Conservation (phyloP, 2,113 vertebrate species). For the Hippocampus zosterae region DNA sequence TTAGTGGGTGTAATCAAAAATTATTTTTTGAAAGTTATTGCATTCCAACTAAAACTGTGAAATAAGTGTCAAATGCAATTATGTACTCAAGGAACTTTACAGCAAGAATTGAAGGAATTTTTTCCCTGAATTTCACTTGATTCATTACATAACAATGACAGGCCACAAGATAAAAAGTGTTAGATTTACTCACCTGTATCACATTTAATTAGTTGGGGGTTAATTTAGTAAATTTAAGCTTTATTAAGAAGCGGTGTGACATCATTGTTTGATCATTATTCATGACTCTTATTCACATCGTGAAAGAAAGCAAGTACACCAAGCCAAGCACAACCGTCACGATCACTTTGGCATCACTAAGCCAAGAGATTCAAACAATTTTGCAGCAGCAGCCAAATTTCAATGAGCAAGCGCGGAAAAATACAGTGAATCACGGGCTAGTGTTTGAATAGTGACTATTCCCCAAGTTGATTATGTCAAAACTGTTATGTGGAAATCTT, state of each 20-base stretch:
- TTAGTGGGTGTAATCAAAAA: slow-evolving; percentile 27
- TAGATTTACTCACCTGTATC: slow-evolving; percentile 63
- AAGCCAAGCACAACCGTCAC: slow-evolving; percentile 33
- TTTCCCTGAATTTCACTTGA: slow-evolving; percentile 17
- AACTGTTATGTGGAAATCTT: slow-evolving; percentile 24
- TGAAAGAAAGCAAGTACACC: slow-evolving; percentile 38
- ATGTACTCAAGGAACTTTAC: slow-evolving; percentile 5
- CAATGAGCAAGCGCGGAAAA: slow-evolving; percentile 42
- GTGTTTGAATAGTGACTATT: slow-evolving; percentile 15
- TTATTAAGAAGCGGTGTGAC: slow-evolving; percentile 55
- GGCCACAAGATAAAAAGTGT: slow-evolving; percentile 11
- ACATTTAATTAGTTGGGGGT: slow-evolving; percentile 47
- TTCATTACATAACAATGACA: neutral
- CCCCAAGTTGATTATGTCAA: neutral
- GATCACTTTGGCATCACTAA: slow-evolving; percentile 43
- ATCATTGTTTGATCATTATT: slow-evolving; percentile 51
- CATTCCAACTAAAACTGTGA: slow-evolving; percentile 29
- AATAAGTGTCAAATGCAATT: neutral
- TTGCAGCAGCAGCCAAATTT: slow-evolving; percentile 54
- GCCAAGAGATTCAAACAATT: slow-evolving; percentile 33
- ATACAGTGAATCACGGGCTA: slow-evolving; percentile 20
- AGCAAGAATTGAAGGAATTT: neutral
- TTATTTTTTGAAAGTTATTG: slow-evolving; percentile 40
- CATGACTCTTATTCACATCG: slow-evolving; percentile 14
- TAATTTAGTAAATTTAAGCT: slow-evolving; percentile 55